phyloP scores from a whole-genome alignment of 2,797 vertebrate genomes.

The Oreochromis grahami region DNA sequence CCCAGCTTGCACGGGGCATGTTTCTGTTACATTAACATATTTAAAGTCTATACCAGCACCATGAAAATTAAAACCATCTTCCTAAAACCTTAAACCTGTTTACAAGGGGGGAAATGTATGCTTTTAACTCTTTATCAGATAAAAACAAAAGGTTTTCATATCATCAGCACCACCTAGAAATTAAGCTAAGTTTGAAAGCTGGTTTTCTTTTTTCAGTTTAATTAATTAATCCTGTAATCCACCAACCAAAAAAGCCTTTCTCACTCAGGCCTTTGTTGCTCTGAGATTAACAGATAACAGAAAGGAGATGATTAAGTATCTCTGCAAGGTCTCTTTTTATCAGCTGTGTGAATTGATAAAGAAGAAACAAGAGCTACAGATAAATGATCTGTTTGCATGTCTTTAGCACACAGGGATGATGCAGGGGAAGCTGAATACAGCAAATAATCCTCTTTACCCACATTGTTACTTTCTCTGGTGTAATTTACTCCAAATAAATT shows the following conservation, averaged over 20 bases:
- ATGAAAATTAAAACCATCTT: not conserved
- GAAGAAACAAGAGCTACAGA: conserved; percentile 1
- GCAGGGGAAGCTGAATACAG: conserved; percentile 6
- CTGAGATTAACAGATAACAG: not conserved
- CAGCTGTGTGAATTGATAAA: conserved; percentile 2
- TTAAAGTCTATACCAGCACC: not conserved
- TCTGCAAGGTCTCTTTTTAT: conserved; percentile 12
- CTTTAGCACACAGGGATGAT: not conserved
- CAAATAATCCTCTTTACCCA: not conserved
- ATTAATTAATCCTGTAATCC: not conserved
- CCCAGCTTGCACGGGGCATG: not conserved
- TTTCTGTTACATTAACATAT: not conserved
- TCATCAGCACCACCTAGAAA: not conserved
- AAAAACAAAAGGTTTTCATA: not conserved
- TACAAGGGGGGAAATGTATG: fast-evolving
- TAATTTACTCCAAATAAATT: not conserved
- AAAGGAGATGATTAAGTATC: not conserved
- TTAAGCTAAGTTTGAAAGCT: not conserved
- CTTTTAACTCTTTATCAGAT: not conserved
- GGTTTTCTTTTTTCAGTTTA: not conserved
- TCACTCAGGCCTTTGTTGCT: not conserved
- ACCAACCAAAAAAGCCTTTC: not conserved
- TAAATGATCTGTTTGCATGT: conserved; percentile 2
- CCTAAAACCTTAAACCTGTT: not conserved
- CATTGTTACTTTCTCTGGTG: not conserved